phyloP scores from a whole-genome alignment of 2,888 invertebrate species.

The Ecliptopera silaceata region DNA sequence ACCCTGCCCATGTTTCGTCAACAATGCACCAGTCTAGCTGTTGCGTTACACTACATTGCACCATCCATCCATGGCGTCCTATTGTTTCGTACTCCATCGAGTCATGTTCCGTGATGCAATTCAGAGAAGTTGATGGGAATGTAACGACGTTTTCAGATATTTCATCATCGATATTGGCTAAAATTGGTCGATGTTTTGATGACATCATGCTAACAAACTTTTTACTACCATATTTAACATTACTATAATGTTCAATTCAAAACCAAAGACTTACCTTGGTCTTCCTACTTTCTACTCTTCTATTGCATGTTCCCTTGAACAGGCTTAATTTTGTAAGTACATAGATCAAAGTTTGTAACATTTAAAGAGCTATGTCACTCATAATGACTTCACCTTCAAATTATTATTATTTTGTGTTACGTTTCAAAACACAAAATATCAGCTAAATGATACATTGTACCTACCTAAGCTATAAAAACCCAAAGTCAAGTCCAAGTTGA shows the following conservation, averaged over 20 bases:
- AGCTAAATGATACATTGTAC: not conserved
- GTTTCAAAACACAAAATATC: no score
- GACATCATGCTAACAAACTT: no score
- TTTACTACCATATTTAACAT: no score
- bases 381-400: no score
- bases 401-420: no score
- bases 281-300: no score
- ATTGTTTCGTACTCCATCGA: conserved; percentile 35
- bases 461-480: not conserved
- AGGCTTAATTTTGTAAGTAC: no score
- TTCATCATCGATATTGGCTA: conserved; percentile 16
- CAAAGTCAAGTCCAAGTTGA: conserved; percentile 29
- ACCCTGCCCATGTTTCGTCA: conserved; percentile 21
- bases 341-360: no score
- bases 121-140: conserved; percentile 28
- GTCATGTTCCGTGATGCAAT: conserved; percentile 34
- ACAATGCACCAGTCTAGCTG: conserved; percentile 28
- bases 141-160: conserved; percentile 2
- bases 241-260: no score
- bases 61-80: conserved; percentile 27
- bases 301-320: no score
- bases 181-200: not conserved
- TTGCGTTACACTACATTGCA: conserved; percentile 33
- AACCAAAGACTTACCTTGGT: no score
- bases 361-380: no score